Conservation (phyloP, 2,888 invertebrate species). For the Cylloceria caligata region DNA sequence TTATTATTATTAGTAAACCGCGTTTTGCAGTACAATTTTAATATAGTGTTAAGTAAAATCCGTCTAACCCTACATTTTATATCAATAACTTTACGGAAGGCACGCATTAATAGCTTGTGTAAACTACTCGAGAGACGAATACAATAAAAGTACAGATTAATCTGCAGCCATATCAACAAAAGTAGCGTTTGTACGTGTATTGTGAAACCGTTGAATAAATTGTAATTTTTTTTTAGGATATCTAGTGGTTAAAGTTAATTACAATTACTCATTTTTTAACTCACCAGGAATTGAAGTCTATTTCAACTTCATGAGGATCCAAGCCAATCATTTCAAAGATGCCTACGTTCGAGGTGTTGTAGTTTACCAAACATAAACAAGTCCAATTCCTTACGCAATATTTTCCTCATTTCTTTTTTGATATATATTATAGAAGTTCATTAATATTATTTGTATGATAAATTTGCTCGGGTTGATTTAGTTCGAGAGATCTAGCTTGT, state of each 20-base stretch:
- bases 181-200: slow-evolving; percentile 53
- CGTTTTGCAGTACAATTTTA: slow-evolving; percentile 28
- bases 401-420: too few species aligned
- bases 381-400: too few species aligned
- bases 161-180: slow-evolving; percentile 58
- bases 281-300: too few species aligned
- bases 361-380: too few species aligned
- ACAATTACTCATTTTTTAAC: background rate
- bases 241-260: background rate
- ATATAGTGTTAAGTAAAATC: slow-evolving; percentile 34
- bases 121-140: slow-evolving; percentile 31
- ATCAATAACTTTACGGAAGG: slow-evolving; percentile 22
- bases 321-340: too few species aligned
- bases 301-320: too few species aligned
- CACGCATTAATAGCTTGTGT: slow-evolving; percentile 10
- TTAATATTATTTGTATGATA: too few species aligned
- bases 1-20: slow-evolving; percentile 21
- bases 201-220: slow-evolving; percentile 60
- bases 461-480: too few species aligned
- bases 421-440: too few species aligned
- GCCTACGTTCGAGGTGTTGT: too few species aligned
- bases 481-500: too few species aligned
- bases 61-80: slow-evolving; percentile 14
- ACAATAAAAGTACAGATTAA: slow-evolving; percentile 33
- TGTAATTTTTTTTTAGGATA: slow-evolving; percentile 59